These are phyloP conservation scores for Acyrthosiphon pisum DNA, from an alignment of 1,140 invertebrate genomes.

Conservation along the genomic window DNA sequence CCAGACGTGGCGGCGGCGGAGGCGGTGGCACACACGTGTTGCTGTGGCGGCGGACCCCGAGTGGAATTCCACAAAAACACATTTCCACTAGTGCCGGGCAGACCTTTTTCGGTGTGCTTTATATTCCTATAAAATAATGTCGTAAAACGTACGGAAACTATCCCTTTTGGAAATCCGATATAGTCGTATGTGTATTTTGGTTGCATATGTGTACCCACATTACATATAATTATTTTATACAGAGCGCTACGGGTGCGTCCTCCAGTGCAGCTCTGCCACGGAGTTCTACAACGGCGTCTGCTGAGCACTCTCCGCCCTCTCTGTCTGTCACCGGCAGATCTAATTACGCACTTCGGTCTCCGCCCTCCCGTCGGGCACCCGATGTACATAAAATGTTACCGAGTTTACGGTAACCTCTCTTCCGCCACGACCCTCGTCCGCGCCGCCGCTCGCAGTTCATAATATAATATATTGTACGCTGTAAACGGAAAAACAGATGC, in stretches of 20 bases:
- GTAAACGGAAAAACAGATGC: background rate
- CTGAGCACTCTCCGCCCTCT: too few species aligned
- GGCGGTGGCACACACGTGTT: background rate
- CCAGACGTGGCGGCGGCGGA: too few species aligned
- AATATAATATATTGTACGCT: background rate
- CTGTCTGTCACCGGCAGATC: background rate
- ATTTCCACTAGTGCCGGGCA: background rate
- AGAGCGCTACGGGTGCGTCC: background rate
- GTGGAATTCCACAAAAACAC: conserved; percentile 5
- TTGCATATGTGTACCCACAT: background rate
- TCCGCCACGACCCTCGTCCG: background rate
- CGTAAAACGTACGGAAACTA: background rate
- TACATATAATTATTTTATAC: background rate
- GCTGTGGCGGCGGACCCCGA: background rate
- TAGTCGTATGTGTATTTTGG: background rate
- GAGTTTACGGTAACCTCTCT: background rate
- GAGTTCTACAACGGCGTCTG: too few species aligned
- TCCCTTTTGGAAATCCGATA: background rate
- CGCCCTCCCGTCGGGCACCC: background rate
- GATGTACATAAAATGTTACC: background rate
- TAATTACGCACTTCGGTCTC: background rate
- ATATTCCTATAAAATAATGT: background rate
- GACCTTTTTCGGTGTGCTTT: background rate
- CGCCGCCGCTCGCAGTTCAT: background rate
- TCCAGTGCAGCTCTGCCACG: background rate